Base-by-base conservation (phyloP, 1,140 invertebrate species). In the Drosophila lacteicornis region DNA sequence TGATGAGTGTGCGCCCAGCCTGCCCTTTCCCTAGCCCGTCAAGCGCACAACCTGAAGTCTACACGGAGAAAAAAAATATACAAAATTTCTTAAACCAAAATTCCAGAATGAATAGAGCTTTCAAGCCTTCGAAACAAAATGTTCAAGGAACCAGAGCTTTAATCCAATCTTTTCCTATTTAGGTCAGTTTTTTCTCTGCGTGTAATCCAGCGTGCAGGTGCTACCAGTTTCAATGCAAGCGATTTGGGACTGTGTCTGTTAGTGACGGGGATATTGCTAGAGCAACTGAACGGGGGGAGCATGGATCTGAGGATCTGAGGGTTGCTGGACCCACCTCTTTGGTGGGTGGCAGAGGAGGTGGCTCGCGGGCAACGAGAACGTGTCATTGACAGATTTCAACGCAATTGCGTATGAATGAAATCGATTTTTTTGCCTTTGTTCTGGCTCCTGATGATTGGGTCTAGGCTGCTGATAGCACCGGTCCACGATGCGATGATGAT, bases 351-450 rank as follows among this genome's bases (percentile, higher is more conserved):
- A 17, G 22, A 17, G 17, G 46, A 27, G 50, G 36, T 59, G 42
- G 57, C 50, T 27, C 33, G 45, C 38, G 58, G 74, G 50, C 68
- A 60, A 58, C 73, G 30, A 62, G 77, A 75, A 85, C 78, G 84
- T 90, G 85, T 79, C 81, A 88, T 88, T 90, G 85, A 88, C 81
- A 90, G 85, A 88, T 88, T 88, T 88, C 83, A 83, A 71, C 70
- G 79, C 75, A 88, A 88, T 76, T 88, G 85, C 78, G 67, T 73
- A 85, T 90, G 85, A 90, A 90, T 90, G 85, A 85, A 90, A 90
- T 90, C 79, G 85, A 90, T 90, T 84, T 90, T 75, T 74, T 61
- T 56, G 49, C 59, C 63, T 66, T 80, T 71, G 49, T 75, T 75
- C 71, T 56, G 27, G 30, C 59, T 66, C 70, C 43, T 19, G 51